A percentile compares a stretch with the other conserved stretches of the same genome.
phyloP scores from a whole-genome alignment of 2,797 vertebrate genomes.

The Coregonus sp. region DNA sequence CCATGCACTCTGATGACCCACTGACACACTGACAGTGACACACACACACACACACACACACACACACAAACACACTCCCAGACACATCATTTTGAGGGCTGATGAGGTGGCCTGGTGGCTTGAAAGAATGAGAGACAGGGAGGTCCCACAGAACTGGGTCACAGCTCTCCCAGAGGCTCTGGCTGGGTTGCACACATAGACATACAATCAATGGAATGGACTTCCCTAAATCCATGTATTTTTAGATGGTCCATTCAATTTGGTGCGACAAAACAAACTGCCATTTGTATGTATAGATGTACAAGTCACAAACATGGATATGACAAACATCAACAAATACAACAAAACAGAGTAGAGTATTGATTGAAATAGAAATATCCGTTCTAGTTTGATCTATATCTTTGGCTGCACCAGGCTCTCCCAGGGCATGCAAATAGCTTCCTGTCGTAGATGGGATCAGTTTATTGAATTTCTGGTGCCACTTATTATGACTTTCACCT shows the following conservation, averaged over 20 bases:
- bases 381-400: not conserved
- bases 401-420: not conserved
- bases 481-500: not conserved
- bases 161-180: slow-evolving; percentile 30
- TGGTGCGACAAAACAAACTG: not conserved
- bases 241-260: not conserved
- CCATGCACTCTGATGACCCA: slow-evolving; percentile 52
- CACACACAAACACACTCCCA: slow-evolving; percentile 25
- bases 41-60: not conserved
- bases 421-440: slow-evolving; percentile 19
- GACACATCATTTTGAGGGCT: slow-evolving; percentile 52
- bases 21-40: slow-evolving; percentile 55
- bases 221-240: not conserved
- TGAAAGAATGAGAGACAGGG: slow-evolving; percentile 14
- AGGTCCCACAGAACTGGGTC: slow-evolving; percentile 61
- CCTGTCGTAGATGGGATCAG: slow-evolving; percentile 19
- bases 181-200: slow-evolving; percentile 22
- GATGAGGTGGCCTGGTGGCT: slow-evolving; percentile 6
- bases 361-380: not conserved
- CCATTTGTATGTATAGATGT: not conserved
- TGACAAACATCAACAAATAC: not conserved
- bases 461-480: slow-evolving; percentile 33
- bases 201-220: slow-evolving; percentile 13
- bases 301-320: not conserved
- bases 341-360: slow-evolving; percentile 6